Evolutionary conservation across 2,113 vertebrate species (phyloP), one percentile per base, ranked within the genome.

Genomic region (Pleuronectes platessa): DNA sequence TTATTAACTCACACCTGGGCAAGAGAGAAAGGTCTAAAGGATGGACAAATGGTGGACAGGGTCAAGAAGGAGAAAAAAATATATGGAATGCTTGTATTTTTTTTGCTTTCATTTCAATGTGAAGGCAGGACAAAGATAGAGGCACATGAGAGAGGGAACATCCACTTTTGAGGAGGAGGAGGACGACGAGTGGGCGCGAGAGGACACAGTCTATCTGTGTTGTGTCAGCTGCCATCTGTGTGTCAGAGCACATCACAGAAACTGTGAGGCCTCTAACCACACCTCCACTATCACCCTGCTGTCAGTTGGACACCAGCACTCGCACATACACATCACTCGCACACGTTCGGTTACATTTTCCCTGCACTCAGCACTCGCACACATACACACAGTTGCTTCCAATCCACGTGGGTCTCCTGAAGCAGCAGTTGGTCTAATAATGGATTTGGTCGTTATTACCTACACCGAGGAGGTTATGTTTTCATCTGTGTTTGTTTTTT

Each of bases 181-280:
- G 35, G 67, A 37, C 61, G 78, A 74, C 35, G 78, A 71, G 79
- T 66, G 79, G 49, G 76, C 31, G 83, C 31, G 62, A 69, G 54
- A 79, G 72, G 73, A 68, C 35, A 49, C 74, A 47, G 82, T 86
- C 74, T 67, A 61, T 79, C 74, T 81, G 78, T 90, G 86, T 90
- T 86, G 82, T 90, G 89, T 92, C 90, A 91, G 87, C 83, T 88
- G 88, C 87, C 90, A 87, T 89, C 85, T 89, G 90, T 79, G 85
- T 86, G 85, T 90, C 85, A 74, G 81, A 62, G 79, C 85, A 84
- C 88, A 85, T 92, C 82, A 80, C 76, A 82, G 17, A 83, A 86
- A 71, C 77, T 86, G 88, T 81, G 84, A 92, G 82, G 79, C 68
- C 81, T 18, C 68, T 23, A 63, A 61, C 69, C 83, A 86, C 88